Conservation (phyloP, 2,797 vertebrate species). For the Halcyon smyrnensis region DNA sequence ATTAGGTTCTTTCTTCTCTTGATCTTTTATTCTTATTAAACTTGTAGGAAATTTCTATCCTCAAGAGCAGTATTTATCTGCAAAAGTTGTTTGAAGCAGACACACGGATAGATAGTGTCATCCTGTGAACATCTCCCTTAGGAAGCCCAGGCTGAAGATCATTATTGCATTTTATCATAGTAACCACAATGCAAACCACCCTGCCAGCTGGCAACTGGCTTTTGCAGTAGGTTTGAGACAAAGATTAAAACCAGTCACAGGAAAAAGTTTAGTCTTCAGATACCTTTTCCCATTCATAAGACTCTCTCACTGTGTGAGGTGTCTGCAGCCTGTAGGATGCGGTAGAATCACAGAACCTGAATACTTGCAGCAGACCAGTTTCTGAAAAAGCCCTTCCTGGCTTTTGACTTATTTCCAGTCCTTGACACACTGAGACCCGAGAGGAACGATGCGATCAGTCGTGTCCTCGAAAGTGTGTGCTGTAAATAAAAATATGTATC, state of each 20-base stretch:
- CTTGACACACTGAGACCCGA: not conserved
- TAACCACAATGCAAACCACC: not conserved
- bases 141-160: not conserved
- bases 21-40: not conserved
- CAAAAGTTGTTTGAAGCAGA: not conserved
- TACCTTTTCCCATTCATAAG: not conserved
- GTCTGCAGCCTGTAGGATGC: not conserved
- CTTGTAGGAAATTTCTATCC: not conserved
- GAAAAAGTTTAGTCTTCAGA: not conserved
- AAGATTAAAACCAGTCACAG: not conserved
- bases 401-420: not conserved
- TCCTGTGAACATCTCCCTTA: not conserved
- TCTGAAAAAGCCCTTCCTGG: not conserved
- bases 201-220: not conserved
- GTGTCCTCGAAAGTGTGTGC: rapidly evolving
- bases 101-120: rapidly evolving
- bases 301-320: rapidly evolving
- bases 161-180: not conserved
- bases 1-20: not conserved
- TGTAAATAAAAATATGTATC: not conserved
- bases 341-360: not conserved
- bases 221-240: not conserved
- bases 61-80: not conserved
- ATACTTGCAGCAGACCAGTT: not conserved
- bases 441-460: rapidly evolving